Conservation (phyloP, 2,888 invertebrate genomes). For the Beris chalybata region DNA sequence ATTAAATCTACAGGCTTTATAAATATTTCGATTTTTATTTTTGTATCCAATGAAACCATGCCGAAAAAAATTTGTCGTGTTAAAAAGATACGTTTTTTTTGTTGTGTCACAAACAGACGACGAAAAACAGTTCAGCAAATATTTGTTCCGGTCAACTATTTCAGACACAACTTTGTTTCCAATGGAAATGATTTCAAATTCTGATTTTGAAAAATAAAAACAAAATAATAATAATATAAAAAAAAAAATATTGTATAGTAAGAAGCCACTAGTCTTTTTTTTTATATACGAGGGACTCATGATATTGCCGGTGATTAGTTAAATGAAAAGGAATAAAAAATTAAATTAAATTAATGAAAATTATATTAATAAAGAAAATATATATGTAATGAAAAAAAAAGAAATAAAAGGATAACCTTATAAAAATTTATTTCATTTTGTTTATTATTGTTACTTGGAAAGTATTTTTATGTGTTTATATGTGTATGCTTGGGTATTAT, state of each 20-base stretch:
- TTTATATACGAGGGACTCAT: not conserved
- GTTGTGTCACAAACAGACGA: too few species aligned
- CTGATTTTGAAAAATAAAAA: slow-evolving; percentile 5
- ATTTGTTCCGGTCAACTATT: too few species aligned
- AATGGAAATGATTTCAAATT: too few species aligned
- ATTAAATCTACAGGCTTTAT: too few species aligned
- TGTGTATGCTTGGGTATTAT: too few species aligned
- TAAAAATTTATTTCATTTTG: slow-evolving; percentile 8
- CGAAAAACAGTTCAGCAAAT: too few species aligned
- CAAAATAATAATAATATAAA: not conserved
- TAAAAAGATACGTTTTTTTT: too few species aligned
- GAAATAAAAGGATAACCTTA: not conserved
- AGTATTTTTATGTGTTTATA: too few species aligned
- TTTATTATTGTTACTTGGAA: not conserved
- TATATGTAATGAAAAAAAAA: not conserved
- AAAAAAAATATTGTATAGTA: slow-evolving; percentile 10
- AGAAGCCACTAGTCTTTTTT: not conserved
- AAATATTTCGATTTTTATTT: too few species aligned
- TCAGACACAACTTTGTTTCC: not conserved
- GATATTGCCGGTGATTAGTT: slow-evolving; percentile 12
- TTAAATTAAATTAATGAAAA: too few species aligned
- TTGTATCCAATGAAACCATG: too few species aligned
- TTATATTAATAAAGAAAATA: slow-evolving; percentile 2
- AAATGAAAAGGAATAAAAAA: not conserved
- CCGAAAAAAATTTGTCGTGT: too few species aligned